Conservation (phyloP, 2,113 vertebrate genomes). For the Zeus faber region DNA sequence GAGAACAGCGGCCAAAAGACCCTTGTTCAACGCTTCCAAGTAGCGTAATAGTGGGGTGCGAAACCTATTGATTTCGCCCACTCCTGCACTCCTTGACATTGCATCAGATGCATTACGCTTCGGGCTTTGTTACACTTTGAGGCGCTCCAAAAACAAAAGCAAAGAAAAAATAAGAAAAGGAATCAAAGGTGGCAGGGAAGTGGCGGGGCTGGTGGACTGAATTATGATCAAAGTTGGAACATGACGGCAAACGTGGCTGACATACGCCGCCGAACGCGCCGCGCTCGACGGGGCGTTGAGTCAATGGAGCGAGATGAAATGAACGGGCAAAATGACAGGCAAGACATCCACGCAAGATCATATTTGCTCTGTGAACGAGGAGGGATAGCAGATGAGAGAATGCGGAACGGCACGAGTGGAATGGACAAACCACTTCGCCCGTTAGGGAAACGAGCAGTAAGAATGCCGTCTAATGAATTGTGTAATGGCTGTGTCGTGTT, state of each 20-base stretch:
- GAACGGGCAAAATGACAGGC: slow-evolving; percentile 20
- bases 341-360: slow-evolving; percentile 11
- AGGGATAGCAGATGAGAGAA: no score
- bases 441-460: background rate
- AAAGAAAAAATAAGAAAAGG: background rate
- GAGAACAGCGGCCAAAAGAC: slow-evolving; percentile 57
- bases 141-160: slow-evolving; percentile 16
- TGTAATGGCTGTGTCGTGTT: background rate
- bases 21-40: slow-evolving; percentile 52
- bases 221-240: slow-evolving; percentile 60
- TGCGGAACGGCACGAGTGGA: background rate
- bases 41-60: slow-evolving; percentile 42
- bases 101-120: slow-evolving; percentile 61
- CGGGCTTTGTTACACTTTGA: slow-evolving; percentile 57
- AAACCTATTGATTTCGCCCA: slow-evolving; percentile 66
- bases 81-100: slow-evolving; percentile 61
- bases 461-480: background rate
- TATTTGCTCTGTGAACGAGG: slow-evolving; percentile 35
- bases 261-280: slow-evolving; percentile 11
- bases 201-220: slow-evolving; percentile 43
- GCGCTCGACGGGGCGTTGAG: slow-evolving; percentile 35
- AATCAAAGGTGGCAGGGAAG: slow-evolving; percentile 40
- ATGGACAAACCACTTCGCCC: background rate
- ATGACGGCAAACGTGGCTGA: slow-evolving; percentile 35
- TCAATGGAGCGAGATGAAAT: slow-evolving; percentile 36